A percentile compares a stretch with the other conserved stretches of the same genome.
Conservation (phyloP, 2,113 vertebrate species). For the Ancistrus triradiatus region DNA sequence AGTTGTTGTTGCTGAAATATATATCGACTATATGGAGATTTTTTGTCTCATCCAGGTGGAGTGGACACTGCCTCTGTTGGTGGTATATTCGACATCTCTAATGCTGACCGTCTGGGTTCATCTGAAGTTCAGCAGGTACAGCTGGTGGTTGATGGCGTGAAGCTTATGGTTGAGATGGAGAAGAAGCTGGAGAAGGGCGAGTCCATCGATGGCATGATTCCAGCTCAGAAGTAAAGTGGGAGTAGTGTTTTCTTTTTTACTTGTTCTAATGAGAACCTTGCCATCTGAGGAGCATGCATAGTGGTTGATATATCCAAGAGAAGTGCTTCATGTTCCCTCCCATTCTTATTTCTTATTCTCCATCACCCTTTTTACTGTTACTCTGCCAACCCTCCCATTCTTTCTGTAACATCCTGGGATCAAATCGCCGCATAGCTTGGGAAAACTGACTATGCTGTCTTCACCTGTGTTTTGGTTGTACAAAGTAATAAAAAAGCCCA, state of each 20-base stretch:
- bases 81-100: conserved; percentile 91
- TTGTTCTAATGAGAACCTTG: conserved; percentile 42
- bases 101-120: conserved; percentile 90
- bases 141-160: conserved; percentile 94
- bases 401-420: conserved; percentile 74
- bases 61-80: conserved; percentile 94
- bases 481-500: conserved; percentile 69
- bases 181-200: conserved; percentile 93
- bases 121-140: conserved; percentile 93
- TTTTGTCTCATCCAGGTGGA: conserved; percentile 69
- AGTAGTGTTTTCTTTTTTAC: conserved; percentile 51
- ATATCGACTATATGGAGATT: too few species aligned
- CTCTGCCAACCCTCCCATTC: conserved; percentile 33
- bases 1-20: background rate
- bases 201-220: conserved; percentile 89
- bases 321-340: conserved; percentile 51
- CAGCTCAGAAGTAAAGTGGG: conserved; percentile 87
- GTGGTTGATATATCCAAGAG: conserved; percentile 46
- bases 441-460: conserved; percentile 52
- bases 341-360: conserved; percentile 34
- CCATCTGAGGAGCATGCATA: conserved; percentile 49
- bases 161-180: conserved; percentile 97
- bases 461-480: conserved; percentile 63
- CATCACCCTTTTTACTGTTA: conserved; percentile 35
- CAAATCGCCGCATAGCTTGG: conserved; percentile 59